Conservation (phyloP, 1,140 invertebrate genomes). For the Brachionus calyciflorus region DNA sequence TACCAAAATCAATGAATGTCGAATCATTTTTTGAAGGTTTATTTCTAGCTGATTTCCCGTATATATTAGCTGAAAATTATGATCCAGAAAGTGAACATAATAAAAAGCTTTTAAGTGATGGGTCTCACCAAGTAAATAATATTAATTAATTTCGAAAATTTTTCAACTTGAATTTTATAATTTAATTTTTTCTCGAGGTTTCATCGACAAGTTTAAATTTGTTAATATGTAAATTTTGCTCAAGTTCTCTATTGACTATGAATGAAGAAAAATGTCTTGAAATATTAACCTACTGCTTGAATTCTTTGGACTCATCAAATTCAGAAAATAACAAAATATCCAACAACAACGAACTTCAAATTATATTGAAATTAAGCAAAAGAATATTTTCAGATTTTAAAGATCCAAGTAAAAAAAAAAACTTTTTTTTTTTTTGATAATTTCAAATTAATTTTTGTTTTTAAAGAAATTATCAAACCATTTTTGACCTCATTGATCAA, state of each 20-base stretch:
- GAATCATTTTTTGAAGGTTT: not conserved
- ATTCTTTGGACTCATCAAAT: not conserved
- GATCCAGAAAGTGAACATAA: slow-evolving; percentile 21
- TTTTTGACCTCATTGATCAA: not conserved
- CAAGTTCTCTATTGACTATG: not conserved
- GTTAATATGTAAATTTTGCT: slow-evolving; percentile 26
- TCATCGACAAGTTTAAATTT: not conserved
- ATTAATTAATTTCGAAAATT: not conserved
- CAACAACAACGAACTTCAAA: slow-evolving; percentile 12
- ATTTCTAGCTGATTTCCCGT: slow-evolving; percentile 31
- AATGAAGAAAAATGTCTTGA: slow-evolving; percentile 27
- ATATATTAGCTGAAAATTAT: not conserved
- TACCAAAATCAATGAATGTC: not conserved
- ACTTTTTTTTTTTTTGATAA: not conserved
- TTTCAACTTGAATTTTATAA: not conserved
- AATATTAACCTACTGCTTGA: slow-evolving; percentile 7
- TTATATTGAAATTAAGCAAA: not conserved
- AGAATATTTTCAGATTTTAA: not conserved
- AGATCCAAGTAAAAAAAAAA: not conserved
- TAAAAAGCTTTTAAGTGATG: slow-evolving; percentile 3
- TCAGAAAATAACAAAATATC: no score
- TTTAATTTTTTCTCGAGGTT: not conserved
- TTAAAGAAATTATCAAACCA: slow-evolving; percentile 1
- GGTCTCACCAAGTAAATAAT: not conserved
- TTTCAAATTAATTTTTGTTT: not conserved